Evolutionary conservation across 2,888 invertebrate genomes (phyloP).

Genomic region (Desoria tigrina): DNA sequence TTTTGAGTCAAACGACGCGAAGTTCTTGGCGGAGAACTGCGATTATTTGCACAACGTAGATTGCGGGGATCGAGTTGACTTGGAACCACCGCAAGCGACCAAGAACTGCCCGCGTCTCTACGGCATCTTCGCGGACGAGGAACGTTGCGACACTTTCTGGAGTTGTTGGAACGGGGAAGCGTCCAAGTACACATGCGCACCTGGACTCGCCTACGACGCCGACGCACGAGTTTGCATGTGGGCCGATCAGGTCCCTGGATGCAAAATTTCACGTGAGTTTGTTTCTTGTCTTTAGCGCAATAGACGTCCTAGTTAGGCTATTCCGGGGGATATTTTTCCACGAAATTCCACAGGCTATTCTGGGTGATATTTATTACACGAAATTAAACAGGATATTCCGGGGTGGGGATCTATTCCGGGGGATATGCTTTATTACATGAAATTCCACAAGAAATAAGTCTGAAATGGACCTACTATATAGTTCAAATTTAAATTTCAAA

Average conservation of each 20-base stretch:
- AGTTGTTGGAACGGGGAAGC: slow-evolving; percentile 96
- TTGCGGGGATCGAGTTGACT: slow-evolving; percentile 81
- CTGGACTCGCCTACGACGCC: slow-evolving; percentile 89
- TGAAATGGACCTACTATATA: too few relatives aligned
- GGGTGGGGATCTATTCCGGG: too few relatives aligned
- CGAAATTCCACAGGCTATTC: neutral
- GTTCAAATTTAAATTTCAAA: too few relatives aligned
- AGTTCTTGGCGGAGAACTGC: slow-evolving; percentile 90
- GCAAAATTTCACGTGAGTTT: slow-evolving; percentile 81
- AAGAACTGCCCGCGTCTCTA: slow-evolving; percentile 83
- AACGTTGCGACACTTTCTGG: slow-evolving; percentile 87
- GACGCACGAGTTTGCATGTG: slow-evolving; percentile 91
- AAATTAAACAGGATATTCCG: too few relatives aligned
- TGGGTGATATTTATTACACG: neutral
- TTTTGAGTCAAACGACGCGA: slow-evolving; percentile 83
- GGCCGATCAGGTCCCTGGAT: slow-evolving; percentile 93
- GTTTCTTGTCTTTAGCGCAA: too few relatives aligned
- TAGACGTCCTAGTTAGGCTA: neutral
- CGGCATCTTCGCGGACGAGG: slow-evolving; percentile 86
- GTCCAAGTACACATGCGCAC: slow-evolving; percentile 90
- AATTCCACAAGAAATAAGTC: too few relatives aligned
- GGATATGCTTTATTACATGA: too few relatives aligned
- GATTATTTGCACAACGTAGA: slow-evolving; percentile 94
- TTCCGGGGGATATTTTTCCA: neutral
- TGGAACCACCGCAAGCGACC: slow-evolving; percentile 82